A percentile compares a stretch with the other conserved stretches of the same genome.
phyloP scores from a whole-genome alignment of 1,140 invertebrate species.

The Chymomyza costata region DNA sequence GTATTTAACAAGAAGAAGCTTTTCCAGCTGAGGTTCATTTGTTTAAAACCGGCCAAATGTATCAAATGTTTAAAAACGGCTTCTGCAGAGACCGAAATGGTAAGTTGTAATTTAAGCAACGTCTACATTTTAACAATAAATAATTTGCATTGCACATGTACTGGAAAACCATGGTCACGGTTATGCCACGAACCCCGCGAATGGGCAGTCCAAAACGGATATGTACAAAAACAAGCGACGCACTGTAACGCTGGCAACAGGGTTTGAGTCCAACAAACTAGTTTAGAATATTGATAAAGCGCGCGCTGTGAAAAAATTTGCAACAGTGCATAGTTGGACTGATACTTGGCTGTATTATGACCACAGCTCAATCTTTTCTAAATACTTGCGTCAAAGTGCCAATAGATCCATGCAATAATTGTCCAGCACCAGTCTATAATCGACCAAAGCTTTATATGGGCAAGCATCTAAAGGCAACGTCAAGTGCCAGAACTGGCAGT shows the following conservation, averaged over 20 bases:
- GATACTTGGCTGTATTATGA: slow-evolving; percentile 25
- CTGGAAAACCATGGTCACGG: no score
- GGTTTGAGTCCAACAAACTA: slow-evolving; percentile 30
- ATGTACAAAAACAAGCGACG: slow-evolving; percentile 50
- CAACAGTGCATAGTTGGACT: slow-evolving; percentile 19
- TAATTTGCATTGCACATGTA: no score
- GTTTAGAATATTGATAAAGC: slow-evolving; percentile 61
- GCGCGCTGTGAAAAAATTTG: no score
- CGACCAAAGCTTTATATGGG: slow-evolving; percentile 60
- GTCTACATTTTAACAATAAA: no score
- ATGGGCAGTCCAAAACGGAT: slow-evolving; percentile 54
- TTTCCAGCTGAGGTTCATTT: no score
- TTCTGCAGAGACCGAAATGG: no score
- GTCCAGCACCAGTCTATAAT: slow-evolving; percentile 69
- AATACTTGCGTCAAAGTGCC: slow-evolving; percentile 69
- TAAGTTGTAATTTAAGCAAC: no score
- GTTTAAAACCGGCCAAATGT: no score
- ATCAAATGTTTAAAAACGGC: no score
- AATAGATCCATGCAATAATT: slow-evolving; percentile 72
- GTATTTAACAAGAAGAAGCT: no score
- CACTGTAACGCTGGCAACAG: slow-evolving; percentile 44
- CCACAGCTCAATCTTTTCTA: slow-evolving; percentile 32
- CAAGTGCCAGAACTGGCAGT: not conserved
- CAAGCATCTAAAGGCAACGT: slow-evolving; percentile 23
- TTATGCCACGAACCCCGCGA: slow-evolving; percentile 37